These are phyloP conservation scores for Eilema sororculum DNA, from an alignment of 2,888 invertebrate species.

Conservation along the genomic window DNA sequence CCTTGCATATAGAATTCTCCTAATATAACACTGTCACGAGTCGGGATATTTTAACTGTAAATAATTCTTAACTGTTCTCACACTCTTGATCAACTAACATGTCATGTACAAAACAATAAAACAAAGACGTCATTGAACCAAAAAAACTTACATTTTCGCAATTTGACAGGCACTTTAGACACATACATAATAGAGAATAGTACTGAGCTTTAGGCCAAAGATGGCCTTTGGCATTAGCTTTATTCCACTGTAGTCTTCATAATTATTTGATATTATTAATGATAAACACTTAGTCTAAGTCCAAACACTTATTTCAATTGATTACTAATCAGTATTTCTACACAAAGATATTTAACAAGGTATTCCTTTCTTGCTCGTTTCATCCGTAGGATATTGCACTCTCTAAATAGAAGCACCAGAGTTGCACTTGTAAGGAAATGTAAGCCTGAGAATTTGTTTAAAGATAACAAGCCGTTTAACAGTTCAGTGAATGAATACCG, in stretches of 20 bases:
- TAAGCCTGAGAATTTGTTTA: conserved; percentile 33
- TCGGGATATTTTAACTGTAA: not conserved
- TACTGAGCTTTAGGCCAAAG: not conserved
- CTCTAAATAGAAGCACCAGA: not conserved
- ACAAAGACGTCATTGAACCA: no score
- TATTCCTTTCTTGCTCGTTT: conserved; percentile 2
- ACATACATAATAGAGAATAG: no score
- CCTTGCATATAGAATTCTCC: not conserved
- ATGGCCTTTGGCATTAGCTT: not conserved
- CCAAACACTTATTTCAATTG: conserved; percentile 40
- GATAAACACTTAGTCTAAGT: conserved; percentile 37
- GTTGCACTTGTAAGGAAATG: not conserved
- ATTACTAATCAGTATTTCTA: conserved; percentile 42
- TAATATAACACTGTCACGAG: not conserved
- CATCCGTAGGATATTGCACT: conserved; percentile 5
- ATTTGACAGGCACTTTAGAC: no score
- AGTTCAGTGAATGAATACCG: conserved; percentile 33
- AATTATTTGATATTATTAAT: conserved; percentile 33
- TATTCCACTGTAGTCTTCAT: not conserved
- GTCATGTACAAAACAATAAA: no score
- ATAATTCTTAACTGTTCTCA: not conserved
- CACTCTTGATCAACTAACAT: not conserved
- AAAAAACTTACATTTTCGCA: no score
- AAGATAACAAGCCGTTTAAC: conserved; percentile 50
- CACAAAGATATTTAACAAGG: conserved; percentile 30